phyloP scores from a whole-genome alignment of 2,888 invertebrate genomes.

The Epistrophe eligans region DNA sequence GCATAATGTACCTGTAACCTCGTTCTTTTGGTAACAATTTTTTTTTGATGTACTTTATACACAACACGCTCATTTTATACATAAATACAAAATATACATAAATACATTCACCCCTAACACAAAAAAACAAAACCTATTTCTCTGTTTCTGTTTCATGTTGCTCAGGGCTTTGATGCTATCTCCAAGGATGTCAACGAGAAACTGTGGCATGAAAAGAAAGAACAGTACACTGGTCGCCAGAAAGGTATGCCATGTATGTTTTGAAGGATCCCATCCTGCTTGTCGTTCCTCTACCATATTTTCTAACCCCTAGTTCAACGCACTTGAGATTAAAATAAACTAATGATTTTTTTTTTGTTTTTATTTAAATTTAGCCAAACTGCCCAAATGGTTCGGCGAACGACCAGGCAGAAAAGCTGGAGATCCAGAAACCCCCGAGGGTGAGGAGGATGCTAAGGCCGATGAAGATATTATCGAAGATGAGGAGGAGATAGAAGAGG shows the following conservation, averaged over 20 bases:
- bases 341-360: conserved; percentile 26
- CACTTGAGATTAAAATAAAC: not conserved
- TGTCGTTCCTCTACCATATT: conserved; percentile 29
- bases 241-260: conserved; percentile 88
- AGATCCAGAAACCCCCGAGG: conserved; percentile 95
- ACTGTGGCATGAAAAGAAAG: conserved; percentile 93
- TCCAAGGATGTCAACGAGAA: conserved; percentile 94
- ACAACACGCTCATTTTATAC: conserved; percentile 5
- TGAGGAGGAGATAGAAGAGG: conserved; percentile 91
- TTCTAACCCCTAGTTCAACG: conserved; percentile 9
- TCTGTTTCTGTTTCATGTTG: conserved; percentile 76
- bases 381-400: conserved; percentile 98
- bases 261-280: conserved; percentile 38
- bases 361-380: conserved; percentile 87
- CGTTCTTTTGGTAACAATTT: conserved; percentile 50
- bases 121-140: conserved; percentile 51
- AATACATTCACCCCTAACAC: conserved; percentile 42
- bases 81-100: conserved; percentile 7
- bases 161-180: conserved; percentile 93
- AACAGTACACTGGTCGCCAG: conserved; percentile 94
- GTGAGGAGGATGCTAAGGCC: conserved; percentile 93
- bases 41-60: conserved; percentile 23
- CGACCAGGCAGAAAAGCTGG: conserved; percentile 96
- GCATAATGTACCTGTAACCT: conserved; percentile 67
- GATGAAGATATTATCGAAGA: conserved; percentile 89